These are phyloP conservation scores for Catostomus latipinnis DNA, from an alignment of 2,797 vertebrate genomes.

Conservation along the genomic window DNA sequence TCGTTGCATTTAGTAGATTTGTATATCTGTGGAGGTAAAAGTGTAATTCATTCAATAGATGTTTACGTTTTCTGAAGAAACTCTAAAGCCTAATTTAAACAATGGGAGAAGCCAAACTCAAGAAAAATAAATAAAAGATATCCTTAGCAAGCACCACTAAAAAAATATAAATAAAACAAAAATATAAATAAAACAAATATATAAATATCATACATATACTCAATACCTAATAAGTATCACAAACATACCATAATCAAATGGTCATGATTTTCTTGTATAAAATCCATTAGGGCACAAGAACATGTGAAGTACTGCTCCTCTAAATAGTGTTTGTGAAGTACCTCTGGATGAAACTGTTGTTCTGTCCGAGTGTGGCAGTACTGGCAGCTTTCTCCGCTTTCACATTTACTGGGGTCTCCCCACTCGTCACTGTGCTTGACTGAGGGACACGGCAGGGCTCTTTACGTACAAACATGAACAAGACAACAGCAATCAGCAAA, in stretches of 20 bases:
- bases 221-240: not conserved
- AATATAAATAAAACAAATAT: too few relatives aligned
- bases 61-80: not conserved
- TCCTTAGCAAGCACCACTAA: too few relatives aligned
- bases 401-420: conserved; percentile 98
- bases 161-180: too few relatives aligned
- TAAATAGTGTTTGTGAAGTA: conserved; percentile 59
- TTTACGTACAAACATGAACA: conserved; percentile 61
- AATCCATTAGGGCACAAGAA: not conserved
- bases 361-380: conserved; percentile 98
- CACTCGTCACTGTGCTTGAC: conserved; percentile 99
- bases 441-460: conserved; percentile 92
- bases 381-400: conserved; percentile 92
- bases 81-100: too few relatives aligned
- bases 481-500: not conserved
- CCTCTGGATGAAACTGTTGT: conserved; percentile 99
- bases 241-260: not conserved
- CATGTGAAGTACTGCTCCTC: not conserved
- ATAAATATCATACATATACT: too few relatives aligned
- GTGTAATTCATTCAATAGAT: not conserved
- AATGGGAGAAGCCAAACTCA: too few relatives aligned
- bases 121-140: too few relatives aligned
- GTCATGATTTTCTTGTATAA: not conserved
- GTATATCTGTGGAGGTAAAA: conserved; percentile 85
- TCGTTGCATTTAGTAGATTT: conserved; percentile 99